Evolutionary conservation across 2,888 invertebrate species (phyloP).

Genomic region (Rutpela maculata): DNA sequence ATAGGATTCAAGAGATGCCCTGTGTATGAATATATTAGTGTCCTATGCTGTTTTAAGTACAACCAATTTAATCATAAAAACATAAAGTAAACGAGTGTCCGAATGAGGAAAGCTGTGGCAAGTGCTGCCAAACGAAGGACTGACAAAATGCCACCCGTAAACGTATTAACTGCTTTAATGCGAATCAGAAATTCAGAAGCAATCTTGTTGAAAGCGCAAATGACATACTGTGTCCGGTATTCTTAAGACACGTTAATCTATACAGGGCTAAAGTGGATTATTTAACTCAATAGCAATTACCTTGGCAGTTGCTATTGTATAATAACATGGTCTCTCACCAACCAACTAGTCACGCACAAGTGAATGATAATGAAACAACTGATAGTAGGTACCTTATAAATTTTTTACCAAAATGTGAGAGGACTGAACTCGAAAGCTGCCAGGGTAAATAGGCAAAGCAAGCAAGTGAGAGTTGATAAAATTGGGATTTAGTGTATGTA

Average conservation of each 20-base stretch:
- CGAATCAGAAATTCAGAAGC: neutral
- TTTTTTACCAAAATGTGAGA: slow-evolving; percentile 1
- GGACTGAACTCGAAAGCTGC: too few species aligned
- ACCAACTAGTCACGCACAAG: too few species aligned
- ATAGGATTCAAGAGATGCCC: slow-evolving; percentile 5
- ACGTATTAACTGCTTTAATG: slow-evolving; percentile 2
- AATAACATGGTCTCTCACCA: neutral
- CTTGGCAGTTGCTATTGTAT: neutral
- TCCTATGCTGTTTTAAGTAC: neutral
- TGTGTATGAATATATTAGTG: slow-evolving; percentile 5
- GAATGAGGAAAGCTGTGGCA: slow-evolving; percentile 5
- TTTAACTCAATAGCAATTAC: neutral
- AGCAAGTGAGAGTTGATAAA: too few species aligned
- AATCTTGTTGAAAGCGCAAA: neutral
- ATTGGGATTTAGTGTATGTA: too few species aligned
- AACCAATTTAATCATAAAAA: slow-evolving; percentile 5
- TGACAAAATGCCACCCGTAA: neutral
- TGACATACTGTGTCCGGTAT: neutral
- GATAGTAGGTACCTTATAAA: slow-evolving; percentile 2
- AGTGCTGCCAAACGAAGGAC: slow-evolving; percentile 2
- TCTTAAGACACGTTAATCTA: neutral
- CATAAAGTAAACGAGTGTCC: neutral
- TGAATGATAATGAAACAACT: neutral
- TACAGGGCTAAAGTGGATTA: slow-evolving; percentile 1
- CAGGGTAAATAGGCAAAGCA: too few species aligned